Evolutionary conservation across 2,113 vertebrate species (phyloP), one percentile per base, ranked within the genome.

Genomic region (Coracopsis vasa): DNA sequence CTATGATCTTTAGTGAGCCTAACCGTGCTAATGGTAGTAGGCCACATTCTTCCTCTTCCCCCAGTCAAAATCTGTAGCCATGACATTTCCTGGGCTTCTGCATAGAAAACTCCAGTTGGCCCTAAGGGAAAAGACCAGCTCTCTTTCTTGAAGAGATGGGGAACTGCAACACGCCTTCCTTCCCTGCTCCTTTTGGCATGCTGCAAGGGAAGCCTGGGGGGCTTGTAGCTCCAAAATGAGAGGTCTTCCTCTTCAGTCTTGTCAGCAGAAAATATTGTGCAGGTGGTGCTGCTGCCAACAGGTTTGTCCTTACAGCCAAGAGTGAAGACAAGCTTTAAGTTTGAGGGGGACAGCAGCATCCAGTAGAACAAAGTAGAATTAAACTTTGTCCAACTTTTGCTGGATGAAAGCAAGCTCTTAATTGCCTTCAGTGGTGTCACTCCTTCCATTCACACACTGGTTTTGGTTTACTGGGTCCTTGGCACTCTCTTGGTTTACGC

Each of bases 141-240:
- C 58, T 80, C 5, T 2, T 1, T 0, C 14, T 7, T n/a, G 29
- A 54, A 24, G 44, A 42, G 29, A 17, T 3, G 8, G 33, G 9
- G 13, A 58, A 8, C 7, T 78, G 29, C 41, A 80, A 9, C 6
- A 1, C 6, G 5, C 9, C 23, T 58, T 64, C 33, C 35, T 83
- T 86, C 13, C 11, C 33, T 75, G 27, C 8, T 13, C 24, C 3
- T 50, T 83, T 47, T 33, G 50, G 18, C 13, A 31, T 19, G 16
- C 18, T 86, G 19, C 62, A 54, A 73, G 44, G 44, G 71, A 82
- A 82, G 44, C 21, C 58, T 0, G 2, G 20, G 27, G 19, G 6
- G 13, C 4, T 56, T 41, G 19, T 69, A 37, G 39, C 13, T 73
- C 24, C 33, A 71, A 42, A 74, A 62, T 9, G 3, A 79, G 13